Evolutionary conservation across 2,888 invertebrate species (phyloP).

Genomic region (Lissonota sp.): DNA sequence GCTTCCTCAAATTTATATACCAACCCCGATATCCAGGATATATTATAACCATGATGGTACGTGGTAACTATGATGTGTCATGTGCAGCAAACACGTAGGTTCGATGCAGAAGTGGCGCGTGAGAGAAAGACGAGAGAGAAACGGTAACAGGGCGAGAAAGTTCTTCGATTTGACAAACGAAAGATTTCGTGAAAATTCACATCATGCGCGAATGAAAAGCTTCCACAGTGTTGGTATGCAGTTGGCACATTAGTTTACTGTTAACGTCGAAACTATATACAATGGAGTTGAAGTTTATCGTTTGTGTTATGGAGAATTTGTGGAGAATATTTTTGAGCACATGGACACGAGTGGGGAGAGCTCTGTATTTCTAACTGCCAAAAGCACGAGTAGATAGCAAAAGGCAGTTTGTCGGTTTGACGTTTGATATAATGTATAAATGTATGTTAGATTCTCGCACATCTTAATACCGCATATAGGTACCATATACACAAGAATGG

Average conservation of each 20-base stretch:
- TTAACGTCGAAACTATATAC: conserved; percentile 17
- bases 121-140: neutral
- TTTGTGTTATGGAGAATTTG: no score
- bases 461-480: neutral
- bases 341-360: neutral
- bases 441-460: neutral
- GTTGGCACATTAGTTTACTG: conserved; percentile 19
- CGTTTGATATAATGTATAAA: conserved; percentile 7
- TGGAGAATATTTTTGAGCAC: neutral
- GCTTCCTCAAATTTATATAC: conserved; percentile 33
- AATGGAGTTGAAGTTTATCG: neutral
- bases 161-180: neutral
- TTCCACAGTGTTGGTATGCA: conserved; percentile 3
- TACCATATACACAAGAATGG: neutral
- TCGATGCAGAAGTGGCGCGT: conserved; percentile 1
- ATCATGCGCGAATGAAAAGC: conserved; percentile 21
- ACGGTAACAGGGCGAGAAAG: neutral
- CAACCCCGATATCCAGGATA: conserved; percentile 21
- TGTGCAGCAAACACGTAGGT: conserved; percentile 34
- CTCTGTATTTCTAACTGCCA: conserved; percentile 33
- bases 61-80: conserved; percentile 24
- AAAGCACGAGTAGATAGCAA: conserved; percentile 13
- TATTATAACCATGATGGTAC: conserved; percentile 18
- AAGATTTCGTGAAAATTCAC: conserved; percentile 29
- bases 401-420: conserved; percentile 17